Base-by-base conservation (phyloP, 1,140 invertebrate genomes). In the Maconellicoccus hirsutus region DNA sequence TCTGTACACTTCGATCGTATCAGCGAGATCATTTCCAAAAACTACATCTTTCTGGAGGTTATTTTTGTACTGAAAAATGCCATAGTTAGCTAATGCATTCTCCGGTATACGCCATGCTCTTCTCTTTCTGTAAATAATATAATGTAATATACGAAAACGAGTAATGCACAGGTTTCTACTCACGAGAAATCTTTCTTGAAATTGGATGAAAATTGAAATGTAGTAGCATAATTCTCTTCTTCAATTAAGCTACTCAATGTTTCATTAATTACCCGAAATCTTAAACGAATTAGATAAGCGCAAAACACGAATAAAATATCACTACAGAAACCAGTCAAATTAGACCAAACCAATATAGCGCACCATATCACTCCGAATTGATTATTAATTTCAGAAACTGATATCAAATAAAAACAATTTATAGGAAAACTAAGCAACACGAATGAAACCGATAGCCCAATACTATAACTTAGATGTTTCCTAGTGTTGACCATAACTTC, bases 281-380 rank as follows among this genome's bases (percentile, higher is more conserved):
- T 42, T 2, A 70, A 14, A 4, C 59, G 33, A 22, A 74, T 22
- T 27, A 73, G 59, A 23, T 71, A 73, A 2, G 72, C 71, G 29
- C 72, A 74, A 10, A 70, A 72, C 3, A 73, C 70, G n/a, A 74
- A 74, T 33, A 73, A 72, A 59, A 74, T 14, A 21, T 74, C 73
- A 0, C 59, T 52, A 16, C 70, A 71, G 14, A 73, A 73, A 22
- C 72, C 69, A 0, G 73, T 39, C 29, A 74, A 14, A 69, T 72
- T 74, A 2, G 69, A 61, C 27, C 69, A 66, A 1, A 70, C 69
- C 25, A 74, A 27, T 7, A 73, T 25, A 2, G 69, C 1, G 29
- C 73, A 74, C 73, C 73, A 74, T 10, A 70, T 2, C 6, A 59
- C 27, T 7, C 73, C 73, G 14, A 61, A 69, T 8, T 16, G 59